A percentile compares a stretch with the other conserved stretches of the same genome.
Conservation (phyloP, 2,797 vertebrate genomes). For the Hyperoplus lanceolatus region DNA sequence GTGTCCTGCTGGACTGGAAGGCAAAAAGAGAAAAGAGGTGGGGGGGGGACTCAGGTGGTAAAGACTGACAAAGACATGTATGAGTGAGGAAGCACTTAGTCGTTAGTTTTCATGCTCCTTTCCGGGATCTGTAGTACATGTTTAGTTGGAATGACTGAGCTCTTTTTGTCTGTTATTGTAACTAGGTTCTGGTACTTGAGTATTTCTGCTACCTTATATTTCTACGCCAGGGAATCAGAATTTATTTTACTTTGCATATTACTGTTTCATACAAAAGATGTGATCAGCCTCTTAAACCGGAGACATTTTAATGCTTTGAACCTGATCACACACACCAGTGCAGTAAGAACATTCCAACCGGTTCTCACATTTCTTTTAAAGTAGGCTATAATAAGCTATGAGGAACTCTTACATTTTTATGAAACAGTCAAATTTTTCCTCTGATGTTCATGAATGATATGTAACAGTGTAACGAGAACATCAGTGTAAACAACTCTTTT, state of each 20-base stretch:
- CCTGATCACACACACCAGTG: background rate
- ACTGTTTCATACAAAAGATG: background rate
- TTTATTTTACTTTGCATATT: background rate
- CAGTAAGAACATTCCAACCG: background rate
- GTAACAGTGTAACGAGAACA: no score
- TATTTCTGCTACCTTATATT: background rate
- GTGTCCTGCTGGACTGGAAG: constrained; percentile 80
- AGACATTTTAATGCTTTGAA: background rate
- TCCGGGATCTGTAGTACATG: constrained; percentile 35
- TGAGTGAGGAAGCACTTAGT: constrained; percentile 49
- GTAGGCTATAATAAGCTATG: background rate
- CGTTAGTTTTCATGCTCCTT: constrained; percentile 21
- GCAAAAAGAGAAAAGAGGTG: constrained; percentile 48
- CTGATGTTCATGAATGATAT: no score
- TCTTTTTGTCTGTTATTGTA: constrained; percentile 24
- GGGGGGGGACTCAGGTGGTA: constrained; percentile 39
- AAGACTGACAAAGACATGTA: constrained; percentile 69
- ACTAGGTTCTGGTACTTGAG: background rate
- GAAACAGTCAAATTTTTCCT: no score
- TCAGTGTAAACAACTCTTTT: no score
- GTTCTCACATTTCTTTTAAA: background rate
- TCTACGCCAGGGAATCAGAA: background rate
- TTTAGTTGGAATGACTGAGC: constrained; percentile 19
- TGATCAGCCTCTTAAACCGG: background rate
- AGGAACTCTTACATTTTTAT: no score